Evolutionary conservation across 2,113 vertebrate species (phyloP).

Genomic region (sheep (Ovis aries)): ARS-UI_Ramb_v3.0 NC_056073.1:14974501-14975000

Average conservation of each 20-base stretch:
- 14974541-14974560: neutral
- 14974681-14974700: neutral
- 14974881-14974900: neutral
- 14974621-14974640: neutral
- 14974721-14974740: neutral
- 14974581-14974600: neutral
- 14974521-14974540: neutral
- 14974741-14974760: neutral
- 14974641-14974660: neutral
- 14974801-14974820: neutral
- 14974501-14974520: too few species aligned
- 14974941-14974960: neutral
- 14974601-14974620: neutral
- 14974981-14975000: neutral
- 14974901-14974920: neutral
- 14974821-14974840: neutral
- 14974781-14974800: neutral
- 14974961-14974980: neutral
- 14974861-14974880: neutral
- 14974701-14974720: neutral
- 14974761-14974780: neutral
- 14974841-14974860: neutral
- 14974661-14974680: neutral
- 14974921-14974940: fast-evolving
- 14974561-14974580: neutral